phyloP scores from a whole-genome alignment of 2,888 invertebrate genomes.

The Cheiracanthium punctorium region DNA sequence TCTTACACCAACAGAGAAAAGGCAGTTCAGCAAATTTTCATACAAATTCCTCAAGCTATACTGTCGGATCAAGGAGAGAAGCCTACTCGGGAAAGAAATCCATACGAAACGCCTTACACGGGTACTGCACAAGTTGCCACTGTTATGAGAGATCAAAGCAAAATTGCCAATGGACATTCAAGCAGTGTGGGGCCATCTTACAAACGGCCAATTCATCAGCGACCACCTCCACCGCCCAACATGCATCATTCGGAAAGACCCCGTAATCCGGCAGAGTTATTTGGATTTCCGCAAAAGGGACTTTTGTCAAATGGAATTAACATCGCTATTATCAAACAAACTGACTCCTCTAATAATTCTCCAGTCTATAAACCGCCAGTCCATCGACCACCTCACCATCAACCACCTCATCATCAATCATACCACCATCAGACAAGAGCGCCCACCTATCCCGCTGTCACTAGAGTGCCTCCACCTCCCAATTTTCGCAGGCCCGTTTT shows the following conservation, averaged over 20 bases:
- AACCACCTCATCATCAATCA: not conserved
- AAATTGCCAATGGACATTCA: not conserved
- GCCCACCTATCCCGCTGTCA: not conserved
- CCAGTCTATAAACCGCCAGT: not conserved
- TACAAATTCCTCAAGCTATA: slow-evolving; percentile 44
- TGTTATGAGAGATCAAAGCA: not conserved
- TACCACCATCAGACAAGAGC: not conserved
- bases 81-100: no score
- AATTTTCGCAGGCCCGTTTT: not conserved
- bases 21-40: slow-evolving; percentile 42
- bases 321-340: not conserved
- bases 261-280: not conserved
- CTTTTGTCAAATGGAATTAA: not conserved
- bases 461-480: not conserved
- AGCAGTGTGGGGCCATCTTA: not conserved
- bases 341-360: not conserved
- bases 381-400: not conserved
- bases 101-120: slow-evolving; percentile 6
- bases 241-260: not conserved
- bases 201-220: not conserved
- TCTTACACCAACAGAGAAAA: not conserved
- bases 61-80: slow-evolving; percentile 8
- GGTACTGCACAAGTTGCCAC: slow-evolving; percentile 1
- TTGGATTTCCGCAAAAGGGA: not conserved
- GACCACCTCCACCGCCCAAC: not conserved